Evolutionary conservation across 30 jellyfish, hydroid and myxozoan genomes (phyloP).

Genomic region (Aurelia aurita): DNA sequence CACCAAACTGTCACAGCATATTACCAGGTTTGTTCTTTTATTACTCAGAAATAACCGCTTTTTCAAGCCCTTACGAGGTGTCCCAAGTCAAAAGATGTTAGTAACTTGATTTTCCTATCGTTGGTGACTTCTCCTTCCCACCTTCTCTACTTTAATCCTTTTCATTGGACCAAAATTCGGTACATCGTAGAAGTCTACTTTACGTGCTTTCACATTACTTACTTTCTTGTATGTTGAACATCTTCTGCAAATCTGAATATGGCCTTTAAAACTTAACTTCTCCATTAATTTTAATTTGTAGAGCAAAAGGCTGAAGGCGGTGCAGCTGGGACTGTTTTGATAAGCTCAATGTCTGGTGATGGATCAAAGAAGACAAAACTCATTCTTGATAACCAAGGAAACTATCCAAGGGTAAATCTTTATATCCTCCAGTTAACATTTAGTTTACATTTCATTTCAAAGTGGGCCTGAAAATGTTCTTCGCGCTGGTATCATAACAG

Average conservation of each 20-base stretch:
- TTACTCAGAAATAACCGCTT: neutral
- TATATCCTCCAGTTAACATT: neutral
- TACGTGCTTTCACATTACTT: neutral
- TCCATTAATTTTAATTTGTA: neutral
- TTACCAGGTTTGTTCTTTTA: neutral
- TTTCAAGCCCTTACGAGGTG: too few relatives aligned
- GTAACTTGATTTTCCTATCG: too few relatives aligned
- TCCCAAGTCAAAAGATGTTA: too few relatives aligned
- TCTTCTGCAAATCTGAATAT: neutral
- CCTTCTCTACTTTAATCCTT: too few relatives aligned
- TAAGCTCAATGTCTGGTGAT: slow-evolving; percentile 5
- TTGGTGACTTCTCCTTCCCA: too few relatives aligned
- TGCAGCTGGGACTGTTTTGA: slow-evolving; percentile 54
- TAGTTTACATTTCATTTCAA: neutral
- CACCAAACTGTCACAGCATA: neutral
- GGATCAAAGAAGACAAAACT: slow-evolving; percentile 10
- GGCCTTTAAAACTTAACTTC: too few relatives aligned
- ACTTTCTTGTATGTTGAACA: neutral
- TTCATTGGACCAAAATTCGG: too few relatives aligned
- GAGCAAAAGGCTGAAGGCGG: slow-evolving; percentile 54
- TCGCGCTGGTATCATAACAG: too few relatives aligned
- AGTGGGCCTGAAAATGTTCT: too few relatives aligned
- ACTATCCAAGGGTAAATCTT: slow-evolving; percentile 39
- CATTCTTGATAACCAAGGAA: slow-evolving; percentile 57
- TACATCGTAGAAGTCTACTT: too few relatives aligned